Base-by-base conservation (phyloP, 2,888 invertebrate genomes). In the Pilophorus perplexus region DNA sequence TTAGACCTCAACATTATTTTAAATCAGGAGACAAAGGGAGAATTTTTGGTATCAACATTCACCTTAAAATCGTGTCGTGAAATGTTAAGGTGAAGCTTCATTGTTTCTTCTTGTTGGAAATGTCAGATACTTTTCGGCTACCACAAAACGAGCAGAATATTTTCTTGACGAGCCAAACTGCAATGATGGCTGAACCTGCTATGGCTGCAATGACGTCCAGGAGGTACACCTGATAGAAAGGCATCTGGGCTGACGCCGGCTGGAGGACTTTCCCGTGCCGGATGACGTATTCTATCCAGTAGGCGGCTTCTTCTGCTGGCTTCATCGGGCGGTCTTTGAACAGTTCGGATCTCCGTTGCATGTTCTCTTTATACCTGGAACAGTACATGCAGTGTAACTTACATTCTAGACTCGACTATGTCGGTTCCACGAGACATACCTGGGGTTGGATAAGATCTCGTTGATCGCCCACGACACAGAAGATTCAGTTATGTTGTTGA, bases 211-310 rank as follows among this genome's bases (percentile, higher is more conserved):
- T 23, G 2, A 68, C 37, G 25, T 68, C 68, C 8, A 68, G 48
- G 12, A 68, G 22, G 37, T 65, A 64, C 3, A 68, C 14, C 28
- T 68, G 59, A 25, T 65, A 33, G 59, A 59, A 65, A 2, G 62
- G 48, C 59, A 68, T 46, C 3, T 16, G 33, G 12, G 20, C 37
- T 2, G 68, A 55, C 14, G 67, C 40, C 1, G 68, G 65, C 27
- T 54, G 70, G 22, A 62, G 66, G 8, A 69, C 70, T 3, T 69
- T 68, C 14, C 66, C 69, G 46, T 71, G 70, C 6, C 57, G 55
- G 12, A 68, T 18, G 18, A 67, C 67, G 60, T 69, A 68, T 46
- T 70, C 70, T 4, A 67, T 54, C 71, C 71, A 71, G 64, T 62
- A 69, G 8, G 68, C 67, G 1, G 67, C 71, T 14, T 64, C 67